phyloP scores from a whole-genome alignment of 2,888 invertebrate species.

The Eupithecia tripunctaria region DNA sequence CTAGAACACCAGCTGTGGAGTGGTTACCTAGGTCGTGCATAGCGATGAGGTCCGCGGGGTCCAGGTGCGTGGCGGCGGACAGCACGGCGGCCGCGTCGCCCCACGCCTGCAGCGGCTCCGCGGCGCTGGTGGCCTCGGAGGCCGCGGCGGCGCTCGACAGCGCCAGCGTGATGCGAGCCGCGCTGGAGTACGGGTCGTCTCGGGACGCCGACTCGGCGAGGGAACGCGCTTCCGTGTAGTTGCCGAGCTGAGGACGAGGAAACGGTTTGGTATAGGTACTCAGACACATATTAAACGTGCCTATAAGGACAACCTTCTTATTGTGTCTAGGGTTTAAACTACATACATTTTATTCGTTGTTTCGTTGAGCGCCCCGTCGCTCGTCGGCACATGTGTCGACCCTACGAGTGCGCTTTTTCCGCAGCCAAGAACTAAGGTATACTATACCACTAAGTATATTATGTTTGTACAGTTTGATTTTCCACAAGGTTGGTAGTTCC shows the following conservation, averaged over 20 bases:
- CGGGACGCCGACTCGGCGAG: slow-evolving; percentile 70
- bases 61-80: slow-evolving; percentile 72
- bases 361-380: too few species aligned
- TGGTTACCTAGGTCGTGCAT: slow-evolving; percentile 68
- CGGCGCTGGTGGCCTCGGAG: slow-evolving; percentile 13
- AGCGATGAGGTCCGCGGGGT: slow-evolving; percentile 73
- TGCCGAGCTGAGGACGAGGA: background rate
- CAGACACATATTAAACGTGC: background rate
- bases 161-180: slow-evolving; percentile 70
- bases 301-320: too few species aligned
- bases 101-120: slow-evolving; percentile 48
- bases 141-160: slow-evolving; percentile 51
- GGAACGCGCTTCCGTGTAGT: slow-evolving; percentile 32
- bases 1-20: background rate
- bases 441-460: too few species aligned
- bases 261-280: background rate
- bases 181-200: slow-evolving; percentile 76
- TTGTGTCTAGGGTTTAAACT: too few species aligned
- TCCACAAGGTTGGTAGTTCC: too few species aligned
- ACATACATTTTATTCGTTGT: too few species aligned
- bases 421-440: background rate
- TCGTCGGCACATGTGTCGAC: too few species aligned
- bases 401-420: too few species aligned
- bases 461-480: background rate
- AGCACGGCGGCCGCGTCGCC: slow-evolving; percentile 60